Evolutionary conservation across 2,797 vertebrate genomes (phyloP).

Genomic region (Sebastolobus altivelis): DNA sequence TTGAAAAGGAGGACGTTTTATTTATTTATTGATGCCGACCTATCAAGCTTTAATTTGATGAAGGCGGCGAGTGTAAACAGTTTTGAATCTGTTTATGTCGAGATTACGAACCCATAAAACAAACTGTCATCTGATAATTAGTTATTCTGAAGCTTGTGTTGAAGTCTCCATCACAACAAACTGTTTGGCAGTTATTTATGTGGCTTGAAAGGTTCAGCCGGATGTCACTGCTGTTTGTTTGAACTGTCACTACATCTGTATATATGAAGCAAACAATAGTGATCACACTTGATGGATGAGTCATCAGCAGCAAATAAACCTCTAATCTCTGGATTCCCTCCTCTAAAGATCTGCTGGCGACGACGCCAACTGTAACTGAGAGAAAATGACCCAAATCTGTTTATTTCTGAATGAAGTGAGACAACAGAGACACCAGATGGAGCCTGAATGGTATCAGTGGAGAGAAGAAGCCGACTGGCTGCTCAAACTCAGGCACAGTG

Average conservation of each 20-base stretch:
- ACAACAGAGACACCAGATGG: conserved; percentile 16
- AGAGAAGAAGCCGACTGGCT: background rate
- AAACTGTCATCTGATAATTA: background rate
- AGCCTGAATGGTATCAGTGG: background rate
- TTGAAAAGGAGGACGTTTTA: background rate
- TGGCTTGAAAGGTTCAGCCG: background rate
- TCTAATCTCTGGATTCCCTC: no score
- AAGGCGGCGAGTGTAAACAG: background rate
- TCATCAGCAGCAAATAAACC: background rate
- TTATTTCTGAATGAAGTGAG: conserved; percentile 3
- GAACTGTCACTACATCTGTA: background rate
- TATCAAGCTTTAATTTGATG: background rate
- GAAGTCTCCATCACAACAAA: background rate
- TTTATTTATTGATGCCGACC: background rate
- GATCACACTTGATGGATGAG: background rate
- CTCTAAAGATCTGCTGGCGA: no score
- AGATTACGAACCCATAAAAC: background rate
- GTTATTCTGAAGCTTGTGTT: background rate
- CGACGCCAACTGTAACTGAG: background rate
- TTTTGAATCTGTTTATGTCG: background rate
- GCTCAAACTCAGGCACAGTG: background rate
- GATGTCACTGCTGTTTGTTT: background rate
- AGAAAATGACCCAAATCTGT: background rate
- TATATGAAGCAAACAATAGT: background rate
- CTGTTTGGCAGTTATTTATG: background rate